Conservation (phyloP, 2,113 vertebrate genomes). For the Himantopus leucocephalus region DNA sequence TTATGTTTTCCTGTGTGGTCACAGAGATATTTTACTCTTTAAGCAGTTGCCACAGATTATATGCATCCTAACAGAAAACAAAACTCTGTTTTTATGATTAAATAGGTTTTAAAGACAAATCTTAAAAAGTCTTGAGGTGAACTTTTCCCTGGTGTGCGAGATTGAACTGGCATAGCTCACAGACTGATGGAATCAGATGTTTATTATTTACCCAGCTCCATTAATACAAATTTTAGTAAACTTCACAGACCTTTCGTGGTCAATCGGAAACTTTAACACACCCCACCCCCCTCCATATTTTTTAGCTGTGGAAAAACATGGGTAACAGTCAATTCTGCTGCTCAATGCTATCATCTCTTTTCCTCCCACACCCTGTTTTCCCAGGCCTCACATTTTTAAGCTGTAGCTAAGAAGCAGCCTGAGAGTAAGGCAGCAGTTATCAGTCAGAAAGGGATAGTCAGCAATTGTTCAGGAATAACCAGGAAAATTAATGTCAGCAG, state of each 20-base stretch:
- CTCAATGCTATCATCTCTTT: background rate
- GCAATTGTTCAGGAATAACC: background rate
- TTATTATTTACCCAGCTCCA: background rate
- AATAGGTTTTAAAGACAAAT: background rate
- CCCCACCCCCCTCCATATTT: fast-evolving
- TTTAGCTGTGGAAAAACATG: background rate
- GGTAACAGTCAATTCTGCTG: background rate
- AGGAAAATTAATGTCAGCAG: background rate
- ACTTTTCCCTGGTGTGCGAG: background rate
- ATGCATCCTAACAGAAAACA: background rate
- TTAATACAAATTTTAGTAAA: background rate
- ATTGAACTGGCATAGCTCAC: background rate
- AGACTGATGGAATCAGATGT: background rate
- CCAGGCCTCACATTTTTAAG: background rate
- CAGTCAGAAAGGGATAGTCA: background rate
- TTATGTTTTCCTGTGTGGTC: background rate
- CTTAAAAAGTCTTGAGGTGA: background rate
- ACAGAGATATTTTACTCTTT: background rate
- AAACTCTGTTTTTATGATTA: background rate
- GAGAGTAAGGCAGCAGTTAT: background rate
- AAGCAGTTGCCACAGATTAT: background rate
- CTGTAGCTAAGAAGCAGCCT: background rate
- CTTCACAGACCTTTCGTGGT: background rate
- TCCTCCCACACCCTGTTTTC: background rate
- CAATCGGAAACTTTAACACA: background rate